Conservation (phyloP, 2,888 invertebrate species). For the Melolontha melolontha region DNA sequence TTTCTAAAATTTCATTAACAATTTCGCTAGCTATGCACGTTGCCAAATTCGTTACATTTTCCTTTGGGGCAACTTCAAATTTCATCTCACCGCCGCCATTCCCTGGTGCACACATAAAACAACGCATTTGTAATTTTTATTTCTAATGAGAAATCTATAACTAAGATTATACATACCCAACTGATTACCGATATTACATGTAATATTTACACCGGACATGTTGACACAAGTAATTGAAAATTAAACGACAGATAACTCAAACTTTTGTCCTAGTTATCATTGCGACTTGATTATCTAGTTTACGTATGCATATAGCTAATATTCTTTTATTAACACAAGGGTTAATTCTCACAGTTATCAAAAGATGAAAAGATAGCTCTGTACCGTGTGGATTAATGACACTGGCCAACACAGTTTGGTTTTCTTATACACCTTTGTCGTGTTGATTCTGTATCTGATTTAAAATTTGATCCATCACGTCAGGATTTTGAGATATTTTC, state of each 20-base stretch:
- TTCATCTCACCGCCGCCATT: constrained; percentile 49
- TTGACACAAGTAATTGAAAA: constrained; percentile 41
- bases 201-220: constrained; percentile 50
- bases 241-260: constrained; percentile 20
- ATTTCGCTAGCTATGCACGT: constrained; percentile 53
- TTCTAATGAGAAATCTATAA: not conserved
- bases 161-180: constrained; percentile 45
- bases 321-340: too few relatives aligned
- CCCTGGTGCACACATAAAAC: constrained; percentile 39
- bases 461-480: too few relatives aligned
- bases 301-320: too few relatives aligned
- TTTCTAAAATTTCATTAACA: constrained; percentile 62
- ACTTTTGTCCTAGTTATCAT: constrained; percentile 2
- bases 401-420: too few relatives aligned
- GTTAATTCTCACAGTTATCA: too few relatives aligned
- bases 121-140: not conserved
- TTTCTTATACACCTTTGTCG: too few relatives aligned
- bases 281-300: constrained; percentile 20
- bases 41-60: constrained; percentile 37
- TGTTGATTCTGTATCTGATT: too few relatives aligned
- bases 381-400: too few relatives aligned
- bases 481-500: too few relatives aligned
- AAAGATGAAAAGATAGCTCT: too few relatives aligned
- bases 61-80: constrained; percentile 42
- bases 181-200: constrained; percentile 46